These are phyloP conservation scores for Onychomys torridus DNA, from an alignment of 2,797 vertebrate species.

Conservation along the genomic window DNA sequence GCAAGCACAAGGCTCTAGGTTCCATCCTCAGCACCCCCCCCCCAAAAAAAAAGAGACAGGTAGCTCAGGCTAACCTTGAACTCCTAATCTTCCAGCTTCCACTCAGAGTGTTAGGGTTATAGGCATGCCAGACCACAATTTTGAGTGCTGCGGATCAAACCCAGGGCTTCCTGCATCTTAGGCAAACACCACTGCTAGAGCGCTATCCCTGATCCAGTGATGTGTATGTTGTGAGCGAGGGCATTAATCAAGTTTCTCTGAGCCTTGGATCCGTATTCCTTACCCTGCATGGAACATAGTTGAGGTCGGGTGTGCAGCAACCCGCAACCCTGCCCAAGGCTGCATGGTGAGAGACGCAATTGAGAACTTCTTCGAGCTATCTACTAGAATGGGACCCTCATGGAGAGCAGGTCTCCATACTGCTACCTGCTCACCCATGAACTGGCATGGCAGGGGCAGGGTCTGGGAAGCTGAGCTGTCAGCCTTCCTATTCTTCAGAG, in stretches of 20 bases:
- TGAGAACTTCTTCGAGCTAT: neutral
- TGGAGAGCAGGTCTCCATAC: neutral
- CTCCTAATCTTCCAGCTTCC: neutral
- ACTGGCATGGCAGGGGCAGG: conserved; percentile 55
- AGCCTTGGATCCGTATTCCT: neutral
- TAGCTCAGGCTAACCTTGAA: neutral
- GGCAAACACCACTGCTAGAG: neutral
- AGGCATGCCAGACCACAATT: neutral
- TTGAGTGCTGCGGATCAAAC: neutral
- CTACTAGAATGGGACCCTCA: neutral
- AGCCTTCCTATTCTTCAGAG: conserved; percentile 44
- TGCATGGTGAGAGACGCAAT: rapidly evolving
- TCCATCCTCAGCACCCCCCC: too few species aligned
- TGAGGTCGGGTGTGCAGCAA: neutral
- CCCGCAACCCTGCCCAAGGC: neutral
- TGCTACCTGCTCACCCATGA: conserved; percentile 40
- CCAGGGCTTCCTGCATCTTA: neutral
- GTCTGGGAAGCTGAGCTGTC: conserved; percentile 58
- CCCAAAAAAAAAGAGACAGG: neutral
- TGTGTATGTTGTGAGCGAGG: neutral
- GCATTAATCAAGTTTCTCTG: neutral
- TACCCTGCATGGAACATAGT: neutral
- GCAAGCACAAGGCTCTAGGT: too few species aligned
- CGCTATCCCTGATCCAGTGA: neutral
- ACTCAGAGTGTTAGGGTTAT: neutral